Evolutionary conservation across 2,113 vertebrate genomes (phyloP).

Genomic region (Poeciliopsis prolifica): DNA sequence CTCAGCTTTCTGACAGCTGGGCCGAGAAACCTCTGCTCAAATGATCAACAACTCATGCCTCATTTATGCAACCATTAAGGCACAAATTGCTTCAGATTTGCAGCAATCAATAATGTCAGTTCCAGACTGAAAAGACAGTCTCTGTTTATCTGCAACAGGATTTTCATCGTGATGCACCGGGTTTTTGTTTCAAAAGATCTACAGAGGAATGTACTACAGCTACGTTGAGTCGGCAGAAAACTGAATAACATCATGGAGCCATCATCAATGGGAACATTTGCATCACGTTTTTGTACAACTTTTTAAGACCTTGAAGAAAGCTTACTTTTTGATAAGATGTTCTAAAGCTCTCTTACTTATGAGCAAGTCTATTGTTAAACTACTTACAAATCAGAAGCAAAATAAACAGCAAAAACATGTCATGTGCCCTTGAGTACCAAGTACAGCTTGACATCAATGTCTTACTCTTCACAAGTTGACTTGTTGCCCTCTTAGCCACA

Average conservation of each 20-base stretch:
- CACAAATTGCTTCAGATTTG: conserved; percentile 20
- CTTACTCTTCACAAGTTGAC: too few species aligned
- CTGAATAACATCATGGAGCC: background rate
- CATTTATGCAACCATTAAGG: conserved; percentile 28
- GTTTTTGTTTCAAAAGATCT: background rate
- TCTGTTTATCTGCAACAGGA: background rate
- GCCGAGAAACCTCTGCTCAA: conserved; percentile 56
- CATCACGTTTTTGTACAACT: background rate
- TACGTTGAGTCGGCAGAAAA: background rate
- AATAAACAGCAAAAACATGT: too few species aligned
- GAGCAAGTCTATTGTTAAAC: too few species aligned
- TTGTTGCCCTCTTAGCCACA: too few species aligned
- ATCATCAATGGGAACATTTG: background rate
- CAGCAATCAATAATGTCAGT: conserved; percentile 4
- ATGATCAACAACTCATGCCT: conserved; percentile 52
- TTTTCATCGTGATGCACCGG: background rate
- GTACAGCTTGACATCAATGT: too few species aligned
- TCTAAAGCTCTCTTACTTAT: too few species aligned
- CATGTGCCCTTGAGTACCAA: too few species aligned
- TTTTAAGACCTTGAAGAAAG: background rate
- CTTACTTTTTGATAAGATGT: too few species aligned
- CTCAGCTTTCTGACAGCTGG: conserved; percentile 69
- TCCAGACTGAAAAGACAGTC: background rate
- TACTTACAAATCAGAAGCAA: too few species aligned
- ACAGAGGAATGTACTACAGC: background rate